These are phyloP conservation scores for Heptranchias perlo DNA, from an alignment of 2,113 vertebrate genomes.

Conservation along the genomic window DNA sequence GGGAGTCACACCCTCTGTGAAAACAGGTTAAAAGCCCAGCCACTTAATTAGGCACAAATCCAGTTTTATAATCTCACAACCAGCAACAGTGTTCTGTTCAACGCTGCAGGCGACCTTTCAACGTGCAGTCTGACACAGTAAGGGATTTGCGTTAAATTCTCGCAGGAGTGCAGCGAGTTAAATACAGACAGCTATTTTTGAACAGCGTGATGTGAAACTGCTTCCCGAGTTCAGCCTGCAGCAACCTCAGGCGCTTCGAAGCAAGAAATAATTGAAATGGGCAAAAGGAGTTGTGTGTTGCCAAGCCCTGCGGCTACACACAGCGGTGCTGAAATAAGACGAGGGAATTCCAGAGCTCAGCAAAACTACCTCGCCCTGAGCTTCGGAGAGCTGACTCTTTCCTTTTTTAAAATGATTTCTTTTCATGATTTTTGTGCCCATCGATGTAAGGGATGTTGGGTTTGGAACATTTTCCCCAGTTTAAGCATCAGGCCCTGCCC, in stretches of 20 bases:
- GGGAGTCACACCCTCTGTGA: background rate
- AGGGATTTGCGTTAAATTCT: background rate
- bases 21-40: background rate
- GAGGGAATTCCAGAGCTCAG: background rate
- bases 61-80: background rate
- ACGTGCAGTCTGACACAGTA: background rate
- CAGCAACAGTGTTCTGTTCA: background rate
- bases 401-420: background rate
- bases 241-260: background rate
- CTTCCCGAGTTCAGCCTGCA: background rate
- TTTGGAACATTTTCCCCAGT: background rate
- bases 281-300: background rate
- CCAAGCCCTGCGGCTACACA: background rate
- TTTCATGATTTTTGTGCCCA: background rate
- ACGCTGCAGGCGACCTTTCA: background rate
- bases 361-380: background rate
- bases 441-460: background rate
- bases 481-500: background rate
- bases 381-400: background rate
- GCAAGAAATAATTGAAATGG: constrained; percentile 2
- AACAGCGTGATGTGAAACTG: background rate
- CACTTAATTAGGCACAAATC: background rate
- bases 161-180: background rate
- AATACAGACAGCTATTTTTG: constrained; percentile 20
- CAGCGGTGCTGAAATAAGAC: background rate